phyloP scores from a whole-genome alignment of 2,797 vertebrate genomes.

The Zalophus californianus region DNA sequence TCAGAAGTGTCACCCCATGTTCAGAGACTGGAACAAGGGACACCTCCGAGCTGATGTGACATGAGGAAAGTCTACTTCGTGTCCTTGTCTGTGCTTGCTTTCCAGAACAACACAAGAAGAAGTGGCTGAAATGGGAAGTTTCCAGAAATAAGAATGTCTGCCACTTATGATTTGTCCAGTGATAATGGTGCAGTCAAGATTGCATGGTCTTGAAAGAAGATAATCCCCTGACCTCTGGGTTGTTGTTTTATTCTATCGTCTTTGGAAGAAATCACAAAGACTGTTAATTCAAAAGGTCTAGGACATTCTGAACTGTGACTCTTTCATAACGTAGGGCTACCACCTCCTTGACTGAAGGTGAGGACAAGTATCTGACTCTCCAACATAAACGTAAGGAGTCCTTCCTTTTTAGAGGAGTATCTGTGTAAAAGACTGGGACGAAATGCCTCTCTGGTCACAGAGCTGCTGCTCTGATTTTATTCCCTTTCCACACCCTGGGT shows the following conservation, averaged over 20 bases:
- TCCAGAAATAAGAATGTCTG: background rate
- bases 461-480: background rate
- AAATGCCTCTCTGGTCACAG: background rate
- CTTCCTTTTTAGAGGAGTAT: background rate
- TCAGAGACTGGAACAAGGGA: constrained; percentile 2
- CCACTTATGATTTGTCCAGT: background rate
- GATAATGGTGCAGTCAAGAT: background rate
- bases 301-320: background rate
- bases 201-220: background rate
- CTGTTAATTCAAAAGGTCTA: background rate
- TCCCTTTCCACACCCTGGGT: background rate
- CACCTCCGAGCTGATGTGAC: background rate
- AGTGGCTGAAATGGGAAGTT: background rate
- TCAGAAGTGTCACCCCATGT: background rate
- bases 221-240: too few species aligned
- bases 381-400: background rate
- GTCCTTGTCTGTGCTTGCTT: background rate
- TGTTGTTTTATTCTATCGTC: background rate
- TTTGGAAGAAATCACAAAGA: constrained; percentile 30
- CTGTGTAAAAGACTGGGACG: background rate
- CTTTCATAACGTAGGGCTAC: background rate
- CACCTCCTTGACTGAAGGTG: background rate
- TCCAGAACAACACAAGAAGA: constrained; percentile 10
- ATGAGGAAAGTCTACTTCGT: background rate
- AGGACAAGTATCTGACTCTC: background rate